A percentile compares a stretch with the other conserved stretches of the same genome.
phyloP scores from a whole-genome alignment of 2,797 vertebrate species.

The Bradypodion ventrale region DNA sequence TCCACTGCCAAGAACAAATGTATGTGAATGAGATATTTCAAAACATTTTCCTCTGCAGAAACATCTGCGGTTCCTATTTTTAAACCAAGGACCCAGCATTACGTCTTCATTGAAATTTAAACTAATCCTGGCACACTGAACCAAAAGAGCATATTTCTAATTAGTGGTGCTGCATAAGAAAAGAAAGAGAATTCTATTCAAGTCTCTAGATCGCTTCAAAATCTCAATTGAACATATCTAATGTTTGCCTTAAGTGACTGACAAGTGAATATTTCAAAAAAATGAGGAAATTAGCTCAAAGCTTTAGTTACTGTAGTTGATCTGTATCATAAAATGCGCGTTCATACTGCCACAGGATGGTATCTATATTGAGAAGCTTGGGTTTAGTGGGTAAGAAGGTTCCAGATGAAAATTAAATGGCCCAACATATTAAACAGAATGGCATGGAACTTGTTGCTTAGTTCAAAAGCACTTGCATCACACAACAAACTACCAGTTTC shows the following conservation, averaged over 20 bases:
- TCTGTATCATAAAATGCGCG: background rate
- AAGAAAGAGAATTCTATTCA: conserved; percentile 38
- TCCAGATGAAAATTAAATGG: background rate
- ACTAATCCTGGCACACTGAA: conserved; percentile 50
- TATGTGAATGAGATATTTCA: conserved; percentile 63
- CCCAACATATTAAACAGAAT: conserved; percentile 6
- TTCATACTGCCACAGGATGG: background rate
- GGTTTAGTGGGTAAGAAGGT: background rate
- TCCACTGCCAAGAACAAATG: conserved; percentile 63
- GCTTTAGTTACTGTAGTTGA: conserved; percentile 26
- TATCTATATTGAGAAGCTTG: background rate
- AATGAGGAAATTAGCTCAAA: background rate
- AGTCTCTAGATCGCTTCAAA: conserved; percentile 19
- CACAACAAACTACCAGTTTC: background rate
- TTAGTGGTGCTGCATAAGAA: conserved; percentile 35
- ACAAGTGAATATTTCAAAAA: background rate
- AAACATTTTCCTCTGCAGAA: conserved; percentile 62
- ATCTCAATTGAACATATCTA: conserved; percentile 39
- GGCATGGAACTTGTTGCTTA: background rate
- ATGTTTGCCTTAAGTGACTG: conserved; percentile 21
- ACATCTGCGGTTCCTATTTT: conserved; percentile 72
- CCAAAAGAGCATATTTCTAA: conserved; percentile 54
- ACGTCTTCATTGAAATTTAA: conserved; percentile 67
- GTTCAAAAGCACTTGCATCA: background rate
- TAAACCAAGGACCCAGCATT: conserved; percentile 65